These are phyloP conservation scores for Xanthia togata DNA, from an alignment of 2,888 invertebrate species.

Conservation along the genomic window DNA sequence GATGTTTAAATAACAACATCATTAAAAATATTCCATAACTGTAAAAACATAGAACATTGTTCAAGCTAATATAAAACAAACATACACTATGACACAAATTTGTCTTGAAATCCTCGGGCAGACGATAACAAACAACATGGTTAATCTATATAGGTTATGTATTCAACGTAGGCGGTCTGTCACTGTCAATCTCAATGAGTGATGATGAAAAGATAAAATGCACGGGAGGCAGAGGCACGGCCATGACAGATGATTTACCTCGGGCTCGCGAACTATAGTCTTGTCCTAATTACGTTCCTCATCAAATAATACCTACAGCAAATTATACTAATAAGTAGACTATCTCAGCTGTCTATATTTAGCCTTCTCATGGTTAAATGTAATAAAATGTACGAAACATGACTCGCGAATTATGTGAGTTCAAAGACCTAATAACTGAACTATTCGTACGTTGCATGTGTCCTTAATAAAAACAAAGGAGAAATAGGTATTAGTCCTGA, in stretches of 20 bases:
- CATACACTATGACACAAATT: constrained; percentile 18
- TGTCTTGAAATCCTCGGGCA: constrained; percentile 20
- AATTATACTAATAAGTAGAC: constrained; percentile 26
- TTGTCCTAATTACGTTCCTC: constrained; percentile 33
- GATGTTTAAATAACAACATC: constrained; percentile 15
- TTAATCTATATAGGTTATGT: constrained; percentile 48
- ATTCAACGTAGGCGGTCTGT: constrained; percentile 40
- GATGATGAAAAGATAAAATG: constrained; percentile 51
- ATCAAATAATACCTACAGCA: constrained; percentile 23
- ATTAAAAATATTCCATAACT: constrained; percentile 23
- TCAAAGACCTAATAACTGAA: constrained; percentile 33
- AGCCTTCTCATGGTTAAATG: constrained; percentile 37
- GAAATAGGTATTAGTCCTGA: constrained; percentile 6
- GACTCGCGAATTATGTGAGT: constrained; percentile 34
- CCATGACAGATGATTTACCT: constrained; percentile 50
- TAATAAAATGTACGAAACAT: constrained; percentile 51
- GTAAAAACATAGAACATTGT: constrained; percentile 7
- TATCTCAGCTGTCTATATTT: constrained; percentile 21
- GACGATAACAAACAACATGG: constrained; percentile 30
- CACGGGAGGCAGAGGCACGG: constrained; percentile 26
- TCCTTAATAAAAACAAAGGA: constrained; percentile 32
- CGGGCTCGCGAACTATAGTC: constrained; percentile 17
- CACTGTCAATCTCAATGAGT: constrained; percentile 50
- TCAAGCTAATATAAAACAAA: constrained; percentile 10
- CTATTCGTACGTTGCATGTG: constrained; percentile 15